Base-by-base conservation (phyloP, 2,113 vertebrate species). In the Ia io region DNA sequence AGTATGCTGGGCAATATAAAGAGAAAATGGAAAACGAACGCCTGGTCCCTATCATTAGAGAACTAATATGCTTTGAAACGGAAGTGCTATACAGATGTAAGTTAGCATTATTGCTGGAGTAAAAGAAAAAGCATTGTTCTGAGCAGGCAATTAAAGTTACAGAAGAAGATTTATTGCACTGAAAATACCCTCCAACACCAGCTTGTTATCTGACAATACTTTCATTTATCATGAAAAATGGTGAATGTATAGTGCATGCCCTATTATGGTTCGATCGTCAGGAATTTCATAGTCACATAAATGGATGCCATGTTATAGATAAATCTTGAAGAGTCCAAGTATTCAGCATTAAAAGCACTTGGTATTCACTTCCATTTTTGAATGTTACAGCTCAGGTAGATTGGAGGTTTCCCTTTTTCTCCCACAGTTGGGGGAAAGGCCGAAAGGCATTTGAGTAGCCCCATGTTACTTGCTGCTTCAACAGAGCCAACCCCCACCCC, bases 91-190 rank as follows among this genome's bases (percentile, higher is more conserved):
- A 28, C 76, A 96, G 84, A 87, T 96, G 40, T 84, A 95, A 91
- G 74, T 49, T 89, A 59, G 30, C 37, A 53, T 91, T 88, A 80
- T 89, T 94, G 80, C 79, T 67, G 32, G 76, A 89, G 84, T 94
- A 93, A 94, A 94, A 76, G 91, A 79, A 76, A 97, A 96, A 87
- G n/a, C 69, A 53, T 76, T 88, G 83, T 95, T 93, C 87, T 93
- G 93, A 87, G 28, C 44, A 90, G 84, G 65, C 96, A 96, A 40
- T 95, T 96, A 95, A 94, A 87, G 76, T 53, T 73, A 93, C 30
- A 94, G 73, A 80, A 79, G 80, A 76, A 88, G 88, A 94, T 94
- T 80, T 93, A 89, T 80, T 79, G 28, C 63, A 42, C 30, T 1
- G n/a, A 77, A 92, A 73, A 59, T 80, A 67, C 71, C 79, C 23